Evolutionary conservation across 2,113 vertebrate species (phyloP), one percentile per base, ranked within the genome.

Genomic region (Pungitius pungitius): DNA sequence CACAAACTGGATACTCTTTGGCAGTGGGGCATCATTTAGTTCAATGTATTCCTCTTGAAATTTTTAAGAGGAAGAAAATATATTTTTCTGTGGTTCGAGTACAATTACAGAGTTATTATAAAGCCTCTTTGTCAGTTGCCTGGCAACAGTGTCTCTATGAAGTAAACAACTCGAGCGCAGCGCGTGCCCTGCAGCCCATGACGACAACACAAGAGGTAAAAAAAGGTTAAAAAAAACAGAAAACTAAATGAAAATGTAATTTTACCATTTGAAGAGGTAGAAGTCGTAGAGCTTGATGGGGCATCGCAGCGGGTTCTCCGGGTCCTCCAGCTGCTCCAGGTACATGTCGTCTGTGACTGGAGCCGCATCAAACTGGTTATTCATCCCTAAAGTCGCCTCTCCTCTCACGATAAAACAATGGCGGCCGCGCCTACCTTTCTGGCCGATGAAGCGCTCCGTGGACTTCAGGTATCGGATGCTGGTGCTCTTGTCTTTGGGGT

Each of bases 231-330:
- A 39, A 39, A 33, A 35, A 42, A 52, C 6, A 57, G n/a, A 22
- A 42, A 65, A 47, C 24, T 52, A 26, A 1, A 77, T 33, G 18
- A 30, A 39, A 57, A 60, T 30, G 5, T 5, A 12, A 42, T 20
- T 95, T 96, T 91, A 99, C 98, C 97, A 99, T 96, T 99, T 99
- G 92, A 99, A 99, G 96, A 99, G 97, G 96, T 99, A 99, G 97
- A 99, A 99, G 93, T 99, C 98, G 55, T 99, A 99, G 79, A 99
- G 96, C 92, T 99, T 99, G 94, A 99, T 99, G 67, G 98, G 98
- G 85, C 98, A 99, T 70, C 98, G 95, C 87, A 99, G 90, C 3
- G 98, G 98, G 87, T 99, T 99, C 86, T 99, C 98, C 22, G 97
- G 96, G 87, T 99, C 96, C 89, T 99, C 98, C 1, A 97, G 94